phyloP scores from a whole-genome alignment of 2,797 vertebrate genomes.

The Enoplosus armatus region DNA sequence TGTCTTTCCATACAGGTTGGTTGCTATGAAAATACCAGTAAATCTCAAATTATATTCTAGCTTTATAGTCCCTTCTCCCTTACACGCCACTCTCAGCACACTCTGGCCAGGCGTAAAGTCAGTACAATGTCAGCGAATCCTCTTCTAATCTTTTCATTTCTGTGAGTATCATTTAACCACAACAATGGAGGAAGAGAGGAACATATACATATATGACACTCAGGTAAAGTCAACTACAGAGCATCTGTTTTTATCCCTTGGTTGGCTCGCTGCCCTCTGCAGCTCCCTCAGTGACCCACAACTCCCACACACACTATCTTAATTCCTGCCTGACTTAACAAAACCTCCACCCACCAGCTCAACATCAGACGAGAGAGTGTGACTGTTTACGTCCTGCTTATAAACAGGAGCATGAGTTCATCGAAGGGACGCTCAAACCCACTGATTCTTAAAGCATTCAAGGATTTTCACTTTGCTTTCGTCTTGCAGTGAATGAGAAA shows the following conservation, averaged over 20 bases:
- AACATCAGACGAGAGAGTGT: slow-evolving; percentile 37
- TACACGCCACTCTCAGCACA: not conserved
- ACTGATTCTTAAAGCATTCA: not conserved
- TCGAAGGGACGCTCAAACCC: slow-evolving; percentile 12
- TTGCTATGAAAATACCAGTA: not conserved
- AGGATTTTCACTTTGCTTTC: not conserved
- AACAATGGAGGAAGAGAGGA: not conserved
- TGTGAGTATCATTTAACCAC: not conserved
- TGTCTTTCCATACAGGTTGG: not conserved
- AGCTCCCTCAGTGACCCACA: slow-evolving; percentile 35
- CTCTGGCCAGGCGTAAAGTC: not conserved
- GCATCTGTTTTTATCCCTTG: slow-evolving; percentile 35
- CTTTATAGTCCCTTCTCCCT: too few species aligned
- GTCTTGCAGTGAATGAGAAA: not conserved
- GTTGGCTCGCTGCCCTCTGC: slow-evolving; percentile 34
- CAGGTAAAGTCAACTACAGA: slow-evolving; percentile 5
- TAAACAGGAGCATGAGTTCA: slow-evolving; percentile 36
- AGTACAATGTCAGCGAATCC: not conserved
- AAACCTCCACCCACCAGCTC: slow-evolving; percentile 33
- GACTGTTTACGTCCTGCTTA: slow-evolving; percentile 31
- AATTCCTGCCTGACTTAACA: slow-evolving; percentile 39
- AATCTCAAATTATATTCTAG: not conserved
- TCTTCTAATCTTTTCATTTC: not conserved
- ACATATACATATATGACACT: not conserved
- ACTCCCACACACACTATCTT: slow-evolving; percentile 42